A percentile compares a stretch with the other conserved stretches of the same genome.
Evolutionary conservation across 2,113 vertebrate genomes (phyloP).

Genomic region (Pelvicachromis taeniatus): DNA sequence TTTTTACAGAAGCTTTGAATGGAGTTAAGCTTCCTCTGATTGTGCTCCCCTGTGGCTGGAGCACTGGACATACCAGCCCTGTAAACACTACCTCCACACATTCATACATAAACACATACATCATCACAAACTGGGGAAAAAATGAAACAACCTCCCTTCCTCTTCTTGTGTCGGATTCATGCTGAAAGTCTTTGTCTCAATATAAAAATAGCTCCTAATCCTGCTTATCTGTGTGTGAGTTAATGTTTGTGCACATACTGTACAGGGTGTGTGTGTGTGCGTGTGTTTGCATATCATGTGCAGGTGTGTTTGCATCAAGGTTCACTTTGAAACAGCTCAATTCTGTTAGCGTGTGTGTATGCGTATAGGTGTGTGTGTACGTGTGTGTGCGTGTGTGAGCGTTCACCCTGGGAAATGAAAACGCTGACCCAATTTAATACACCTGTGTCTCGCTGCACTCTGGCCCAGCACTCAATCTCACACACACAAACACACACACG

Average conservation of each 20-base stretch:
- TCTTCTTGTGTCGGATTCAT: not conserved
- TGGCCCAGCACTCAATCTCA: slow-evolving; percentile 43
- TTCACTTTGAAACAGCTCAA: slow-evolving; percentile 14
- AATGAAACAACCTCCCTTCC: not conserved
- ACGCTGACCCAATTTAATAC: slow-evolving; percentile 68
- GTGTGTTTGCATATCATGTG: not conserved
- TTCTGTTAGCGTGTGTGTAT: not conserved
- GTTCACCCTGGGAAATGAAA: slow-evolving; percentile 62
- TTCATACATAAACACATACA: not conserved
- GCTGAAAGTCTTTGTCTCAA: slow-evolving; percentile 1
- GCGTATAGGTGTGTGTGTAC: not conserved
- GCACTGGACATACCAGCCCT: not conserved
- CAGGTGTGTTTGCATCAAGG: slow-evolving; percentile 7
- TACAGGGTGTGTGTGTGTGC: not conserved
- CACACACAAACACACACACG: not conserved
- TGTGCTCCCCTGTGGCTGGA: not conserved
- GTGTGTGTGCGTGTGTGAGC: slow-evolving; percentile 4
- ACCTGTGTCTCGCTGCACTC: slow-evolving; percentile 63
- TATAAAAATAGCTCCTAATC: slow-evolving; percentile 34
- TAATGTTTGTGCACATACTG: not conserved
- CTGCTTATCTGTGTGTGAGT: not conserved
- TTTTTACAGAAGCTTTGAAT: not conserved
- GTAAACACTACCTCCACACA: not conserved
- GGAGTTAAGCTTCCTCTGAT: slow-evolving; percentile 1
- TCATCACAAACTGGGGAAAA: not conserved